Percentiles rank a stretch among this genome's conserved stretches.
Evolutionary conservation across 2,113 vertebrate genomes (phyloP).

Genomic region (Dinomys branickii): DNA sequence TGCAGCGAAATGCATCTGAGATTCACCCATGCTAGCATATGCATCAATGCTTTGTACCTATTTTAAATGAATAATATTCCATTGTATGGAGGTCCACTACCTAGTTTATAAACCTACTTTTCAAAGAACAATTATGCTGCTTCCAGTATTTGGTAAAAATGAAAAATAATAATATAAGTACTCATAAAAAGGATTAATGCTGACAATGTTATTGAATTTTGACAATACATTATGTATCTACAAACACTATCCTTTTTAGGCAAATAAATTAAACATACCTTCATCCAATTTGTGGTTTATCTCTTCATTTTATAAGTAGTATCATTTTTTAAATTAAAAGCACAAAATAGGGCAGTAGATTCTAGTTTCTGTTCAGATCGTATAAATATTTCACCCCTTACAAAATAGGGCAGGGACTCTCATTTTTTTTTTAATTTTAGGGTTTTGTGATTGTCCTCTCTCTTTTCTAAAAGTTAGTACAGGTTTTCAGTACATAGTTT

Average conservation of each 20-base stretch:
- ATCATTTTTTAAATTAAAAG: background rate
- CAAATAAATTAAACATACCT: background rate
- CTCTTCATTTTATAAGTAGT: background rate
- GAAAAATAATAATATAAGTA: background rate
- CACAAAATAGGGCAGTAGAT: background rate
- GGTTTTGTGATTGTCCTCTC: too few species aligned
- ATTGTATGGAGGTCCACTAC: background rate
- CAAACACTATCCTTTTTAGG: background rate
- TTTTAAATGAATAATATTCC: background rate
- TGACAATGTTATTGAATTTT: background rate
- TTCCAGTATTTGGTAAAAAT: background rate
- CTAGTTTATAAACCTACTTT: background rate
- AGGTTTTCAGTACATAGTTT: background rate
- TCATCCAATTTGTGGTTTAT: background rate
- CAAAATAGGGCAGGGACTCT: too few species aligned
- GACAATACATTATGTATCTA: background rate
- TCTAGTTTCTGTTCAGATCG: too few species aligned
- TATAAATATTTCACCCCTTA: too few species aligned
- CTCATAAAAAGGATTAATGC: background rate
- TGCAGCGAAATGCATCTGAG: background rate
- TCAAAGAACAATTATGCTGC: background rate
- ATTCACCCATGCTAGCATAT: background rate
- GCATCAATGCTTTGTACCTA: background rate
- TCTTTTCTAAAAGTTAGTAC: background rate
- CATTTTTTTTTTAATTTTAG: background rate